Evolutionary conservation across 2,888 invertebrate genomes (phyloP), one percentile per base, ranked within the genome.

Genomic region (Choristoneura rosaceana): DNA sequence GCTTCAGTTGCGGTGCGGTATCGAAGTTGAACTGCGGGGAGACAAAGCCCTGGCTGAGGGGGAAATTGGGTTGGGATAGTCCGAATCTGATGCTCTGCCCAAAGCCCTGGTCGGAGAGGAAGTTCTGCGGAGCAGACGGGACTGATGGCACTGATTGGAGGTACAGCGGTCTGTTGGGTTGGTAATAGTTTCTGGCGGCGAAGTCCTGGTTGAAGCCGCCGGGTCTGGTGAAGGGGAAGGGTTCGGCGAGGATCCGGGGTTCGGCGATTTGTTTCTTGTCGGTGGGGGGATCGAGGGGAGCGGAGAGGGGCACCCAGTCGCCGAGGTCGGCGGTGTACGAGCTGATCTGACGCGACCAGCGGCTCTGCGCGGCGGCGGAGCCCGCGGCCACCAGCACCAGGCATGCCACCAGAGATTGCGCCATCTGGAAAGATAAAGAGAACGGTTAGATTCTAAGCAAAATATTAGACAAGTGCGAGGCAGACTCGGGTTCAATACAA

Each of bases 291-390:
- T 92, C 90, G 8, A 88, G 77, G 4, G 94, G 92, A 1, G 85
- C 88, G 1, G 89, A 75, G 0, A 94, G 81, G 0, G 94, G 94
- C 12, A 93, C 90, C 94, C 94, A 94, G 83, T 94, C 94, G 75
- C 91, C 84, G 70, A 91, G 90, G 76, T 93, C 94, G 33, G 93
- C 84, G 43, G 91, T 93, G 80, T 93, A 93, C 7, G 92, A 86
- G 84, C 93, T 93, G 83, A 94, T 90, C 77, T 94, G 94, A 12
- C 94, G 87, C 17, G 94, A 94, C 94, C 94, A 94, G 83, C 94
- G 85, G n/a, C 87, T 80, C 76, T 89, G 89, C 55, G 88, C 88
- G 74, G 85, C 87, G 12, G 83, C 84, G 76, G 84, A 77, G 70
- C 86, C 81, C 73, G 83, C 77, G 41, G 85, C 84, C 50, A 90